A percentile compares a stretch with the other conserved stretches of the same genome.
Conservation (phyloP, 2,113 vertebrate genomes). For the Trachemys scripta region DNA sequence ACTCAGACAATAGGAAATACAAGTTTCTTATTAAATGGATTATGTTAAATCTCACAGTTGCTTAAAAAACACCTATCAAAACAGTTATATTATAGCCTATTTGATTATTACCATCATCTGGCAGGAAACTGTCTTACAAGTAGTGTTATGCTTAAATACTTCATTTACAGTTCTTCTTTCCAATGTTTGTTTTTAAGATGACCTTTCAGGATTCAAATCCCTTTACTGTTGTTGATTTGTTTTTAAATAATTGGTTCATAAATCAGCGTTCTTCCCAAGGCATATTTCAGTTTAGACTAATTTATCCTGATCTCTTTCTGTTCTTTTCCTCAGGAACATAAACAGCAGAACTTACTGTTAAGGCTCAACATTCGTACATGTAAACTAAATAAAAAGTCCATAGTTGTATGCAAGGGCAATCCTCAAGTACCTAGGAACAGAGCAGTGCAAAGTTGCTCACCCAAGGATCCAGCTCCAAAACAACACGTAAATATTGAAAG, state of each 20-base stretch:
- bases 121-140: neutral
- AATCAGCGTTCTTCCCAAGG: neutral
- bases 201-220: neutral
- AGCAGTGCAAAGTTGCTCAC: neutral
- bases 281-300: neutral
- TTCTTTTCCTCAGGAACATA: neutral
- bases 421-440: neutral
- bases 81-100: neutral
- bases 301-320: neutral
- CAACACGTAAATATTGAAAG: neutral
- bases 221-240: neutral
- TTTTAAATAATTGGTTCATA: neutral
- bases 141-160: neutral
- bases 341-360: neutral
- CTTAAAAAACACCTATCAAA: neutral
- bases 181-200: neutral
- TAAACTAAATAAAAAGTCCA: neutral
- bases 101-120: neutral
- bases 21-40: neutral
- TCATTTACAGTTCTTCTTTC: neutral
- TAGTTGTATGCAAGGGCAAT: rapidly evolving
- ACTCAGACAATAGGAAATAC: neutral
- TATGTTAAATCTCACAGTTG: neutral
- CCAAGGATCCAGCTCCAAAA: neutral
- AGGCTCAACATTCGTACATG: neutral